Conservation (phyloP, 2,888 invertebrate species). For the Nephrotoma flavescens region DNA sequence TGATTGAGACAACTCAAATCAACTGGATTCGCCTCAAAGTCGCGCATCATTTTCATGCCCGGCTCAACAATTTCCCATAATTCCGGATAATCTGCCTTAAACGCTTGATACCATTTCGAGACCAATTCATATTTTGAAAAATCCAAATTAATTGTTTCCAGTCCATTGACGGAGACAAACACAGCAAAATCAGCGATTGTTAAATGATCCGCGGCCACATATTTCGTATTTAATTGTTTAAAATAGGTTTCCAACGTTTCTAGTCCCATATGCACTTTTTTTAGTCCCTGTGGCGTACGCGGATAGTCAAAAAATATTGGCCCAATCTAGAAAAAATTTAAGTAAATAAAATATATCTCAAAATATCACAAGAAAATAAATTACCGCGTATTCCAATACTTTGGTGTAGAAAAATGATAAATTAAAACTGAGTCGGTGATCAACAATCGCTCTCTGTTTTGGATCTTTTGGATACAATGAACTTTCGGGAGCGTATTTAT, state of each 20-base stretch:
- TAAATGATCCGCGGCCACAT: constrained; percentile 49
- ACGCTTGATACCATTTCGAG: constrained; percentile 52
- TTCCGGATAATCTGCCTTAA: constrained; percentile 49
- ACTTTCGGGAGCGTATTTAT: constrained; percentile 52
- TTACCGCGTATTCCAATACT: constrained; percentile 49
- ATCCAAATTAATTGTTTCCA: constrained; percentile 54
- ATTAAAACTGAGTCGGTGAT: constrained; percentile 67
- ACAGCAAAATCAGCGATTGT: constrained; percentile 66
- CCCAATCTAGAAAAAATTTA: constrained; percentile 39
- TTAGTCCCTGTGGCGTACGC: constrained; percentile 48
- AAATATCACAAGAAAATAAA: constrained; percentile 16
- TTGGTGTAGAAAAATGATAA: constrained; percentile 58
- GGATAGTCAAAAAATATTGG: constrained; percentile 66
- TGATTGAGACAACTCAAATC: constrained; percentile 54
- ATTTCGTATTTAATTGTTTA: constrained; percentile 40
- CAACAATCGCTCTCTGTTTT: constrained; percentile 54
- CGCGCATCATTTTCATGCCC: constrained; percentile 52
- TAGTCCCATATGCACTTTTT: constrained; percentile 51
- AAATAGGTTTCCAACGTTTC: constrained; percentile 53
- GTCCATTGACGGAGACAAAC: constrained; percentile 52
- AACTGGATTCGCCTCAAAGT: constrained; percentile 56
- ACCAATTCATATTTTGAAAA: constrained; percentile 37
- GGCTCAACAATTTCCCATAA: constrained; percentile 53
- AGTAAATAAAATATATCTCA: neutral
- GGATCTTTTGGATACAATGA: constrained; percentile 57